A percentile compares a stretch with the other conserved stretches of the same genome.
Evolutionary conservation across 1,140 invertebrate species (phyloP).

Genomic region (Neodiprion fabricii): DNA sequence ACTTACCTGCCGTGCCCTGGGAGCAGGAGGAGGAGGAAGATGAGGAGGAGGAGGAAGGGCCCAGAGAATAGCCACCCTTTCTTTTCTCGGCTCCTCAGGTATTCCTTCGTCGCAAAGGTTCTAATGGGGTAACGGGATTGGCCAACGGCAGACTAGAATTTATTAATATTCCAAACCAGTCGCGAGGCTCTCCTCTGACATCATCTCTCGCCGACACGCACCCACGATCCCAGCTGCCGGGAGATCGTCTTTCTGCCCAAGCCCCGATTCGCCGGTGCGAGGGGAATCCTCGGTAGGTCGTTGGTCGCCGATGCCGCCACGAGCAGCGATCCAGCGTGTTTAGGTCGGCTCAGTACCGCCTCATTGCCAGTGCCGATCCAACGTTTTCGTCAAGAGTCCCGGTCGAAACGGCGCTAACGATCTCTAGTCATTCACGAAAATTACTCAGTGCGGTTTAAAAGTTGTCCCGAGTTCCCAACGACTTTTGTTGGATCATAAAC

Average conservation of each 20-base stretch:
- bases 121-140: not conserved
- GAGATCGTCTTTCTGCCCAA: not conserved
- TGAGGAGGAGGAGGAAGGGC: too few species aligned
- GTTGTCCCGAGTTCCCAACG: too few species aligned
- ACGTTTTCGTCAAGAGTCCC: not conserved
- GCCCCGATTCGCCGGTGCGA: not conserved
- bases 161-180: slow-evolving; percentile 5
- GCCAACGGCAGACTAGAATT: not conserved
- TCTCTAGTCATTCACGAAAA: too few species aligned
- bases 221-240: slow-evolving; percentile 1
- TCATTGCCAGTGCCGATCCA: not conserved
- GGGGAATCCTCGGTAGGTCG: not conserved
- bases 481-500: too few species aligned
- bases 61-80: not conserved
- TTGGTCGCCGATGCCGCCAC: not conserved
- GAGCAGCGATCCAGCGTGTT: not conserved
- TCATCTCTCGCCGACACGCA: slow-evolving; percentile 1
- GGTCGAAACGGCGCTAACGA: too few species aligned
- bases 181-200: not conserved
- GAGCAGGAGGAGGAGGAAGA: not conserved
- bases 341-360: not conserved
- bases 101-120: not conserved
- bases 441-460: too few species aligned
- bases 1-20: not conserved
- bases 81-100: not conserved